Evolutionary conservation across 2,888 invertebrate genomes (phyloP).

Genomic region (Fissipunctia ypsillon): DNA sequence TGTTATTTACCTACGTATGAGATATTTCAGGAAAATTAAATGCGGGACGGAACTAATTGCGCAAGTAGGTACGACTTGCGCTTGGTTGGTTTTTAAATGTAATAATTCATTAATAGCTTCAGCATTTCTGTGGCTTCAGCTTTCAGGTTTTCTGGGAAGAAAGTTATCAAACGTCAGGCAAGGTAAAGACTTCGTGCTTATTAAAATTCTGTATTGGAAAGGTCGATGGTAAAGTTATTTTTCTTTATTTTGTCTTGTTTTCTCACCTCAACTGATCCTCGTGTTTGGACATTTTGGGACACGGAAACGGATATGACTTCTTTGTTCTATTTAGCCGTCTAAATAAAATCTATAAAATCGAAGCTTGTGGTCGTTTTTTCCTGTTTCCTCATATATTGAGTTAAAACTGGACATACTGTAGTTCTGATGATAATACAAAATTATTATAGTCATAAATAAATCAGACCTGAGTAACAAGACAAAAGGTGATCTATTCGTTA

Average conservation of each 20-base stretch:
- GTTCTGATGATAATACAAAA: neutral
- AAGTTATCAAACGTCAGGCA: conserved; percentile 22
- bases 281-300: neutral
- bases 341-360: neutral
- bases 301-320: neutral
- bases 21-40: neutral
- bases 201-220: conserved; percentile 38
- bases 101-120: conserved; percentile 10
- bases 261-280: neutral
- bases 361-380: neutral
- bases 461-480: too few species aligned
- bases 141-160: conserved; percentile 8
- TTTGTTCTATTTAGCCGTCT: neutral
- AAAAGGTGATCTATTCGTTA: too few species aligned
- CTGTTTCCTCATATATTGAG: neutral
- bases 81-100: conserved; percentile 15
- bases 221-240: conserved; percentile 3
- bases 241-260: conserved; percentile 2
- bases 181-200: conserved; percentile 16
- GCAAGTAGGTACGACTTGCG: neutral
- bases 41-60: neutral
- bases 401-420: neutral
- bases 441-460: neutral
- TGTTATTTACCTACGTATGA: neutral
- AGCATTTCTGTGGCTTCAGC: conserved; percentile 7